Evolutionary conservation across 64 coral and sea anemone species (phyloP), one percentile per base, ranked within the genome.

Genomic region (Hydrozoanthus tunicans): DNA sequence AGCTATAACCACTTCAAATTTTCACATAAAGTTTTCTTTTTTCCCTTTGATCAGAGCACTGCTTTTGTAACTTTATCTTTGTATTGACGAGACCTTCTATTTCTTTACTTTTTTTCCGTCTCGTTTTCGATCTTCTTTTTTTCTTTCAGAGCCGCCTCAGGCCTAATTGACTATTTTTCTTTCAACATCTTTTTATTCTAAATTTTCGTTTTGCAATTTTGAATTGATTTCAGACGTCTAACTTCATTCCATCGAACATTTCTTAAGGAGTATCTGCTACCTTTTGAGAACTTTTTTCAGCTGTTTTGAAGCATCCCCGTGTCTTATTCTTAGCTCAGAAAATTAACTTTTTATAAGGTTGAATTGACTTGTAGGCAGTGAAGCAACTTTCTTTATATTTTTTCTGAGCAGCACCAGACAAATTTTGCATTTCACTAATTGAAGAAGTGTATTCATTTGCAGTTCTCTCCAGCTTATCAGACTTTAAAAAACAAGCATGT

Each of bases 11-110:
- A 76, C 73, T 76, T 76, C 1, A 76, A 14, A 53, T 9, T 20
- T 78, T 78, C 76, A 78, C 10, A 57, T 78, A 26, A 78, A 56
- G 54, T 78, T 53, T 14, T 78, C 9, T 78, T 55, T 78, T 78
- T 78, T 53, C 17, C 51, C 54, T 78, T 14, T 56, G 76, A 7
- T 78, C 76, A 78, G 76, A 78, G 54, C 76, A 78, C 51, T 20
- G 76, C 76, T 78, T 58, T 56, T 78, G 76, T 15, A 78, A 78
- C 54, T 78, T 78, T 56, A 78, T 56, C 76, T 78, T 78, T 78
- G 67, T 20, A 70, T 7, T 70, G n/a, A 70, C 24, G 67, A 70
- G 67, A 5, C 67, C 7, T 70, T 70, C 67, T 70, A 70, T 25
- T 24, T 70, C 24, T 70, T 70, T 20, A 70, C 67, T 20, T 70